These are phyloP conservation scores for Platysteira castanea DNA, from an alignment of 2,113 vertebrate species.

Conservation along the genomic window DNA sequence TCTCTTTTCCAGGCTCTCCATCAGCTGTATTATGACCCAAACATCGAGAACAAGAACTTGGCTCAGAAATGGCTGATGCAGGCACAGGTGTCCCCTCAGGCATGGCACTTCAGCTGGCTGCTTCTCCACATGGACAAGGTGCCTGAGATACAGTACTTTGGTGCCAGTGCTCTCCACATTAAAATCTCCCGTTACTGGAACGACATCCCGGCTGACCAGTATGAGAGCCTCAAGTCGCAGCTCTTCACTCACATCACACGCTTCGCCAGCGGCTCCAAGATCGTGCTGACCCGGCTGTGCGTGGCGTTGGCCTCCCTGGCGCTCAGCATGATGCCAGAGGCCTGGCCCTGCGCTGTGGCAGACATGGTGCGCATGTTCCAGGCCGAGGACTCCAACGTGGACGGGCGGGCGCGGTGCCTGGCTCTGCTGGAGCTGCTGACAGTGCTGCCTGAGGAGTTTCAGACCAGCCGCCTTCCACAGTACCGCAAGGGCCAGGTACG, in stretches of 20 bases:
- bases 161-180: conserved; percentile 95
- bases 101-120: conserved; percentile 98
- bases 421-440: conserved; percentile 95
- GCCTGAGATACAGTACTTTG: conserved; percentile 98
- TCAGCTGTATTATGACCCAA: conserved; percentile 97
- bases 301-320: conserved; percentile 95
- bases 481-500: conserved; percentile 94
- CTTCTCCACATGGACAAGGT: conserved; percentile 94
- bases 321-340: conserved; percentile 97
- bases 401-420: conserved; percentile 91
- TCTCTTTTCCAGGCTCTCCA: conserved; percentile 86
- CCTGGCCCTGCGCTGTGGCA: conserved; percentile 92
- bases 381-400: conserved; percentile 89
- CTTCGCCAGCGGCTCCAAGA: conserved; percentile 95
- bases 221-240: conserved; percentile 93
- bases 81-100: conserved; percentile 96
- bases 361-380: conserved; percentile 98
- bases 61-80: conserved; percentile 99
- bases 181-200: conserved; percentile 99
- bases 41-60: conserved; percentile 99
- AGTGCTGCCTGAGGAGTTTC: conserved; percentile 96
- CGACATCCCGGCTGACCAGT: conserved; percentile 95
- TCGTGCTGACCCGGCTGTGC: conserved; percentile 94
- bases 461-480: conserved; percentile 95
- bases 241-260: conserved; percentile 95